phyloP scores from a whole-genome alignment of 2,113 vertebrate genomes.

The Antechinus flavipes region DNA sequence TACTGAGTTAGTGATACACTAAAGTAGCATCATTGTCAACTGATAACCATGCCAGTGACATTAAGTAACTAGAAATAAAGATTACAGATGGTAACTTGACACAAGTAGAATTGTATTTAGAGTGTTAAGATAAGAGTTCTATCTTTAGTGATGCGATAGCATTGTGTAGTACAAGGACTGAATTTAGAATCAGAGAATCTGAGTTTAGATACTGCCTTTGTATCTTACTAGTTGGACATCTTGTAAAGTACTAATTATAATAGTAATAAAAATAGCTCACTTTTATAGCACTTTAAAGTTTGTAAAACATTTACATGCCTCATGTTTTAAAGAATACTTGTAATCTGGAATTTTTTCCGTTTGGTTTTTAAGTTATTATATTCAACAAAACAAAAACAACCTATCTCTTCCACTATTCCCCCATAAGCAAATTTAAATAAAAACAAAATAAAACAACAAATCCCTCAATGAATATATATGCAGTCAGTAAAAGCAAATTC shows the following conservation, averaged over 20 bases:
- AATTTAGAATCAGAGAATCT: background rate
- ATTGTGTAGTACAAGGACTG: background rate
- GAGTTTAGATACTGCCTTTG: background rate
- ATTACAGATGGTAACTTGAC: constrained; percentile 5
- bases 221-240: background rate
- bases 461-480: background rate
- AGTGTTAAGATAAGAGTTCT: background rate
- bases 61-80: background rate
- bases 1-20: background rate
- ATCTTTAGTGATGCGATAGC: background rate
- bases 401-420: background rate
- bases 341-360: background rate
- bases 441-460: background rate
- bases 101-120: background rate
- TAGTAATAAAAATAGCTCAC: background rate
- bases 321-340: background rate
- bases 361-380: background rate
- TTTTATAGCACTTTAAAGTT: background rate
- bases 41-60: background rate
- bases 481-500: background rate
- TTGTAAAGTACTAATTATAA: background rate
- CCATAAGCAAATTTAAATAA: background rate
- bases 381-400: background rate
- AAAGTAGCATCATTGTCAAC: background rate
- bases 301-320: background rate